Base-by-base conservation (phyloP, 2,888 invertebrate species). In the Thymelicus sylvestris region DNA sequence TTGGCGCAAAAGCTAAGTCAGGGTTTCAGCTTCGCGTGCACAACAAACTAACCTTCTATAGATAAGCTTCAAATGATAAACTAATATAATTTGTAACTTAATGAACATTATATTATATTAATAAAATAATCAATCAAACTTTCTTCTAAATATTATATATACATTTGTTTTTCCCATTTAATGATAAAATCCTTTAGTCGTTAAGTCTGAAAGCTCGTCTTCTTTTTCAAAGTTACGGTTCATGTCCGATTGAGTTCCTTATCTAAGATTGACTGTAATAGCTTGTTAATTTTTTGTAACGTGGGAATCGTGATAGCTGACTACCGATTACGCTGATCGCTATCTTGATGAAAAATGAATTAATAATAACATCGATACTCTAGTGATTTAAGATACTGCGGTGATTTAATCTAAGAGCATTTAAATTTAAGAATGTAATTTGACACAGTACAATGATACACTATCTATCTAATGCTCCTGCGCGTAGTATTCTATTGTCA, bases 221-320 rank as follows among this genome's bases (percentile, higher is more conserved):
- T 86, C 82, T 80, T 77, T 83, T 83, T 84, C 79, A 77, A 81
- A 68, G 81, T 83, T 83, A 86, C 87, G 86, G 89, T 89, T 90
- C 88, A 88, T 91, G 86, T 88, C 85, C 87, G 84, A 90, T 91
- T 89, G 84, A 89, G 88, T 84, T 80, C 80, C 87, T 90, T 90
- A 91, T 91, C 91, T 89, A 76, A 86, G 82, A 88, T 84, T 85
- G 83, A 85, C 82, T 82, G 81, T 83, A 77, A 74, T 75, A 70
- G 73, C 72, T 74, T 74, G 74, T 74, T 75, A 76, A 84, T 87
- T 87, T 65, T 65, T 85, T 79, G 87, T 87, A 87, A 88, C 91
- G 92, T 92, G 92, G 88, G 92, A 92, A 91, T 86, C 83, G 80
- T 87, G 84, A 86, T 83, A 83, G 83, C 82, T 81, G 84, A 81